Evolutionary conservation across 2,113 vertebrate genomes (phyloP), one percentile per base, ranked within the genome.

Genomic region (Cochlearius cochlearius): DNA sequence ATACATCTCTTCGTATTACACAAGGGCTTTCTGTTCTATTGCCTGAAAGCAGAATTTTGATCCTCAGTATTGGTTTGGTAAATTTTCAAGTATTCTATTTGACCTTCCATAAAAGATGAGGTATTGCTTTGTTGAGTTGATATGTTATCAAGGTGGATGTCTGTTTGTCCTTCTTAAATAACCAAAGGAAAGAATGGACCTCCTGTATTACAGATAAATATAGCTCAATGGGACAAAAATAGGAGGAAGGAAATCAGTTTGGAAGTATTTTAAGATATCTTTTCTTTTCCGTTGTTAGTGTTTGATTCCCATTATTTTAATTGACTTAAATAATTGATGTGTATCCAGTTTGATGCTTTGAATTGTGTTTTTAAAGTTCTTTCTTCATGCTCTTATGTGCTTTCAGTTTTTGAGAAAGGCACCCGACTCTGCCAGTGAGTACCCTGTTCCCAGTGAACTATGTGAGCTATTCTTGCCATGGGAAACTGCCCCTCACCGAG

Each of bases 81-180:
- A 92, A 69, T 92, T 81, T 91, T 83, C 59, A 82, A 88, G 53
- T 83, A 58, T 85, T 90, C 87, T 91, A 12, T 94, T 88, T 95
- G 77, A 50, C 88, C 77, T 93, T 89, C 77, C 43, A 50, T 84
- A 67, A 91, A 91, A 91, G 55, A 88, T 78, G 36, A 81, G 59
- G 15, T 59, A 86, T 91, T 88, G 25, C 77, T 95, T 10, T 96
- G 30, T 83, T 79, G 49, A 93, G 67, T 71, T 64, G 76, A 45
- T 91, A 69, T 8, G 53, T 84, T 96, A 88, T 84, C 78, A 82
- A 77, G 90, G 92, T 92, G 59, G 38, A 91, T 90, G 60, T 64
- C 78, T 82, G 25, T 95, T 95, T 94, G 95, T 73, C 86, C 96
- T 97, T 97, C 90, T 95, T 96, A 95, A 97, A 95, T 90, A 88